Percentiles rank a stretch among this genome's conserved stretches.
These are phyloP conservation scores for Aegypius monachus DNA, from an alignment of 2,113 vertebrate genomes.

Conservation along the genomic window DNA sequence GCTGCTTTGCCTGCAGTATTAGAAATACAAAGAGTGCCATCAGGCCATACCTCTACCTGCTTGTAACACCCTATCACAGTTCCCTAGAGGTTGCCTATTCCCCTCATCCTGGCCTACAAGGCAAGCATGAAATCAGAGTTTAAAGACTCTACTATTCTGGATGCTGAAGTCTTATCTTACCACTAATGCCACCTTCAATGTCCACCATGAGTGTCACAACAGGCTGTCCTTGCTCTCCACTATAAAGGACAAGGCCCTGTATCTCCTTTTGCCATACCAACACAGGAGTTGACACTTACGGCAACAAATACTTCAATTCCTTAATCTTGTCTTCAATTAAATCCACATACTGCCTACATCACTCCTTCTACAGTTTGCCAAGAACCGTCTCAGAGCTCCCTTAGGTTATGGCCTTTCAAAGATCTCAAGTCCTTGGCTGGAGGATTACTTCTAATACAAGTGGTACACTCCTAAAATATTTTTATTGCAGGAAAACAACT, in stretches of 20 bases:
- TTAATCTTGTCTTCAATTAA: not conserved
- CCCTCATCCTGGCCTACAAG: not conserved
- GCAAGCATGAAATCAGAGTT: not conserved
- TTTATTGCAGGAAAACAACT: not conserved
- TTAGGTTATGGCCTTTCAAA: not conserved
- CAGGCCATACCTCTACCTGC: not conserved
- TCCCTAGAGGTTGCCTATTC: not conserved
- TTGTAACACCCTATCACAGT: too few species aligned
- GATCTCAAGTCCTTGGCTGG: not conserved
- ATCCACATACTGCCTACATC: not conserved
- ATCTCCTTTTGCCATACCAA: not conserved
- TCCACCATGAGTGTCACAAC: not conserved
- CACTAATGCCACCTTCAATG: not conserved
- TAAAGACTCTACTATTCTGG: not conserved
- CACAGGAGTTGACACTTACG: accelerated
- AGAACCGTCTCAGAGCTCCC: not conserved
- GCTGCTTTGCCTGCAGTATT: not conserved
- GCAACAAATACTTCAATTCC: not conserved
- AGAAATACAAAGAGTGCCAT: not conserved
- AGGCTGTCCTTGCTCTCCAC: not conserved
- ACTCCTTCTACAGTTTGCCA: not conserved
- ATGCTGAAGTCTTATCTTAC: not conserved
- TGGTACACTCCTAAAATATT: not conserved
- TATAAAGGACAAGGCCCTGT: not conserved
- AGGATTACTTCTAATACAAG: not conserved